These are phyloP conservation scores for Formica selysi DNA, from an alignment of 1,140 invertebrate species.

Conservation along the genomic window DNA sequence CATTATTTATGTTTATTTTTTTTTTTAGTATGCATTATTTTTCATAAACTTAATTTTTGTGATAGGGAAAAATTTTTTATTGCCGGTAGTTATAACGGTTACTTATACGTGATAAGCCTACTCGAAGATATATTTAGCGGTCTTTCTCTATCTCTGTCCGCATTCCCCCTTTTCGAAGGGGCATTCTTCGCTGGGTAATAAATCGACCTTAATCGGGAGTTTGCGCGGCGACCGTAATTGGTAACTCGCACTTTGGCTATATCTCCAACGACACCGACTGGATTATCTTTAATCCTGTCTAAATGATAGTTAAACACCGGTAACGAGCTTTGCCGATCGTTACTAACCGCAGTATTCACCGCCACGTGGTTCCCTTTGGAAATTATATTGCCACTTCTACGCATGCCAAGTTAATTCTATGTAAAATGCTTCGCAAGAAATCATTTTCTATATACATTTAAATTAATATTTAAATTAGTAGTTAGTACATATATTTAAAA, in stretches of 20 bases:
- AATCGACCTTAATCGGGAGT: conserved; percentile 76
- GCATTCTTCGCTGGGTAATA: conserved; percentile 57
- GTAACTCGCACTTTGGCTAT: conserved; percentile 64
- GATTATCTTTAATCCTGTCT: conserved; percentile 73
- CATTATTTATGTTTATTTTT: no score
- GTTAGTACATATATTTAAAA: no score
- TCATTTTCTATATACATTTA: neutral
- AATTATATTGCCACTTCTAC: conserved; percentile 58
- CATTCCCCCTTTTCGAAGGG: conserved; percentile 20
- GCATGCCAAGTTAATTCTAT: neutral
- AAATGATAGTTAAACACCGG: conserved; percentile 74
- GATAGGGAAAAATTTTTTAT: conserved; percentile 7
- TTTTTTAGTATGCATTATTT: neutral
- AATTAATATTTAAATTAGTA: no score
- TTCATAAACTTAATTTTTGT: neutral
- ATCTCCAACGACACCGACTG: conserved; percentile 52
- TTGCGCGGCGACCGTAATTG: conserved; percentile 58
- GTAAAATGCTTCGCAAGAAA: neutral
- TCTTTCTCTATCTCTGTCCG: conserved; percentile 30
- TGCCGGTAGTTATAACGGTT: conserved; percentile 15
- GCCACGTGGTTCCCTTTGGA: conserved; percentile 2
- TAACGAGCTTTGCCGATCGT: conserved; percentile 59
- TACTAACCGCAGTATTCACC: conserved; percentile 38
- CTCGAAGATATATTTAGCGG: conserved; percentile 28
- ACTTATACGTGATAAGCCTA: conserved; percentile 1